Percentiles rank a stretch among this genome's conserved stretches.
Evolutionary conservation across 2,797 vertebrate species (phyloP).

Genomic region (Periparus ater): DNA sequence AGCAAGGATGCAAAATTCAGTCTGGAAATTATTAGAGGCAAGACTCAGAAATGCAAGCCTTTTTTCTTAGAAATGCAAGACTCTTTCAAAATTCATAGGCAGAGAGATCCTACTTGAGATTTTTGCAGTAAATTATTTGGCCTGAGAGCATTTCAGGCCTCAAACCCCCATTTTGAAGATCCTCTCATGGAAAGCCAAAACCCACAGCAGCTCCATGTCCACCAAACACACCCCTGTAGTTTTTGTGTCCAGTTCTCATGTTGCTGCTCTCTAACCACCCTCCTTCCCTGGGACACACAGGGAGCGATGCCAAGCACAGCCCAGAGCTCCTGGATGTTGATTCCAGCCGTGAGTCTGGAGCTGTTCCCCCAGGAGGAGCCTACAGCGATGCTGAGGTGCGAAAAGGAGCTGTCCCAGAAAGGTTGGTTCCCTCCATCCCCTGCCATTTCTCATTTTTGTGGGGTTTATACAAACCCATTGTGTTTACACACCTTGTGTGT

Average conservation of each 20-base stretch:
- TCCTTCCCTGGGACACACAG: neutral
- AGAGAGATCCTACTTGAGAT: neutral
- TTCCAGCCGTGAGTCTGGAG: rapidly evolving
- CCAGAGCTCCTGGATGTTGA: neutral
- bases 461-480: rapidly evolving
- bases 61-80: neutral
- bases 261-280: neutral
- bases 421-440: conserved; percentile 13
- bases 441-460: rapidly evolving
- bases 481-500: rapidly evolving
- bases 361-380: neutral
- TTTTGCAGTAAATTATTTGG: neutral
- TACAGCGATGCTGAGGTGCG: rapidly evolving
- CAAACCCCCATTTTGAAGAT: rapidly evolving
- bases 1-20: neutral
- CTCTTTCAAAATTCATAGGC: rapidly evolving
- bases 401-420: neutral
- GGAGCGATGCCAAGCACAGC: rapidly evolving
- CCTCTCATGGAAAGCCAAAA: rapidly evolving
- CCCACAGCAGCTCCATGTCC: rapidly evolving
- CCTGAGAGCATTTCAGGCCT: neutral
- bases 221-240: rapidly evolving
- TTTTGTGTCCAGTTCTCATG: rapidly evolving
- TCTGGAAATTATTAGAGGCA: neutral
- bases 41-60: neutral